Evolutionary conservation across 92 coral and sea anemone species (phyloP), one percentile per base, ranked within the genome.

Genomic region (Palythoa heliodiscus): DNA sequence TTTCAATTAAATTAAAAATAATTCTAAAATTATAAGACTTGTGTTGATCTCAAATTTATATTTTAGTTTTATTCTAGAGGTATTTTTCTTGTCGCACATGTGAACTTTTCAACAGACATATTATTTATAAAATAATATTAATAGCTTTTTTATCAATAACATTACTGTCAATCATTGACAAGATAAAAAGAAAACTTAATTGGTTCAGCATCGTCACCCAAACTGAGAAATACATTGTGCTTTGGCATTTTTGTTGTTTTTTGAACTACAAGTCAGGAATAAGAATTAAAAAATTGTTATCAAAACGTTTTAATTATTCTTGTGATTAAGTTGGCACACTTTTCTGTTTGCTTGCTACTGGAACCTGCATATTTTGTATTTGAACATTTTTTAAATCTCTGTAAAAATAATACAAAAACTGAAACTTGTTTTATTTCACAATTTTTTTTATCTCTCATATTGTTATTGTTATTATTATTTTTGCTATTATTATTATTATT

Each of bases 141-240:
- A 5, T 67, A 67, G 71, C 71, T 12, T 22, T 67, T 67, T 67
- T 67, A 67, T 67, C 11, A 55, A 29, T 29, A 29, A 29, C 35
- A 29, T 55, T 55, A 55, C 16, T 55, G 61, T 11, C 19, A 16
- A 55, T 55, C 61, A 55, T 55, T 55, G 61, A 19, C 71, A 40
- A 67, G 71, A 67, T 67, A 67, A 29, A 67, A 67, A 67, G 71
- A 67, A 67, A 22, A 22, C 71, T 67, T n/a, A n/a, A n/a, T n/a
- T 64, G 70, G 11, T 64, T 64, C 70, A 64, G 70, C 70, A 64
- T 64, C 19, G 13, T 70, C 19, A 70, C 47, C 15, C 11, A 40
- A 70, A 52, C 29, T 70, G 17, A 70, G 50, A 38, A 70, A 70
- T 17, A 63, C 29, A 20, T n/a, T n/a, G 29, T 70, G 20, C 48